A percentile compares a stretch with the other conserved stretches of the same genome.
Conservation (phyloP, 2,888 invertebrate species). For the Cryptocephalus moraei region DNA sequence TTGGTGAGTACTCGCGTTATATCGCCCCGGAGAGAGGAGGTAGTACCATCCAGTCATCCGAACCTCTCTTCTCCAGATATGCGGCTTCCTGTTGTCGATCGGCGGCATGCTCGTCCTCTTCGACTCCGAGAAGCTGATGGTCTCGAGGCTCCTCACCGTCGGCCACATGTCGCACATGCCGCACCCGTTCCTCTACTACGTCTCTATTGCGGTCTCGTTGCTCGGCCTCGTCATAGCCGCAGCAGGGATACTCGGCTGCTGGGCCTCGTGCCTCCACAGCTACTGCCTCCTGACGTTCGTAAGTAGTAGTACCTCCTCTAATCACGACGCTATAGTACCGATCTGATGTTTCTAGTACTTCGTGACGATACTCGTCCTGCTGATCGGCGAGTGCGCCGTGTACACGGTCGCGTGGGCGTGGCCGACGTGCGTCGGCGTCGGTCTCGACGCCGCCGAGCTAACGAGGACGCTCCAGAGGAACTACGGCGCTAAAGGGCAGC, state of each 20-base stretch:
- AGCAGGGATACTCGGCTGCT: constrained; percentile 66
- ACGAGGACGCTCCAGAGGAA: constrained; percentile 61
- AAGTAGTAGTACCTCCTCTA: constrained; percentile 31
- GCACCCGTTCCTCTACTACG: constrained; percentile 68
- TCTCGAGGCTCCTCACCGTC: constrained; percentile 60
- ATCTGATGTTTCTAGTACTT: constrained; percentile 56
- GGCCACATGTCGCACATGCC: constrained; percentile 49
- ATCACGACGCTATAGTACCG: no score
- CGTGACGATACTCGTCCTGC: constrained; percentile 52
- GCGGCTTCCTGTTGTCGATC: constrained; percentile 60
- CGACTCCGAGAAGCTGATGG: constrained; percentile 58
- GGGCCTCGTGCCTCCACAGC: constrained; percentile 69
- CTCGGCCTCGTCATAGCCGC: constrained; percentile 59
- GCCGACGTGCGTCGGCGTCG: constrained; percentile 68
- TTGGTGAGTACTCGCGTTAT: constrained; percentile 46
- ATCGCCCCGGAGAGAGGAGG: no score
- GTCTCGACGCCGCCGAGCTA: constrained; percentile 55
- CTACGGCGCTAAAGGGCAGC: constrained; percentile 66
- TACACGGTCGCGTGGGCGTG: constrained; percentile 63
- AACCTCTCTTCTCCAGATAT: constrained; percentile 56
- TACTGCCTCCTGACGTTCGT: constrained; percentile 62
- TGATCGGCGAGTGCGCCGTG: constrained; percentile 59
- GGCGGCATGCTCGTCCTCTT: constrained; percentile 63
- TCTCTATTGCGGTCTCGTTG: constrained; percentile 58
- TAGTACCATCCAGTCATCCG: no score